Percentiles rank a stretch among this genome's conserved stretches.
Conservation (phyloP, 1,140 invertebrate species). For the Epicauta chinensis region DNA sequence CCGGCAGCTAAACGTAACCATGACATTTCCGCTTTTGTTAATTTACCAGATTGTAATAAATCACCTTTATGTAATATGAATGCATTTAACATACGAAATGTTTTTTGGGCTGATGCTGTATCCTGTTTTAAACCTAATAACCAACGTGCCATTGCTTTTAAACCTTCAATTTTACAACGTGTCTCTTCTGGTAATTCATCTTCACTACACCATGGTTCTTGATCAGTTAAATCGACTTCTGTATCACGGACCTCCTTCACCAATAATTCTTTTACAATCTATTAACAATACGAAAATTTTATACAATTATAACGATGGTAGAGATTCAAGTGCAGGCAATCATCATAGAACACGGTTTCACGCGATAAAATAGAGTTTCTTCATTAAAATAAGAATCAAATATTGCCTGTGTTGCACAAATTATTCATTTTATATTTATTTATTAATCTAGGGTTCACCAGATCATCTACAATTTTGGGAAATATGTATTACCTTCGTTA, state of each 20-base stretch:
- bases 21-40: conserved; percentile 82
- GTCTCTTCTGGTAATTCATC: conserved; percentile 86
- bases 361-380: no score
- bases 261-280: conserved; percentile 91
- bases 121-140: conserved; percentile 85
- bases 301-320: no score
- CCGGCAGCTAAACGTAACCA: conserved; percentile 87
- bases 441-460: no score
- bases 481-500: no score
- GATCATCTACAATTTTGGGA: no score
- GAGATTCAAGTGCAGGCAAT: no score
- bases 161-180: conserved; percentile 86
- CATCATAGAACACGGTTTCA: no score
- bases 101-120: conserved; percentile 85
- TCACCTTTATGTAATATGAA: conserved; percentile 58
- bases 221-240: conserved; percentile 37
- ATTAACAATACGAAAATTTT: conserved; percentile 20
- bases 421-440: no score
- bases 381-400: no score
- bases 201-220: conserved; percentile 78
- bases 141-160: conserved; percentile 96
- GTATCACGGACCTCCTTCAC: conserved; percentile 70
- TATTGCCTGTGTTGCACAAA: no score
- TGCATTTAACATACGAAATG: conserved; percentile 60
- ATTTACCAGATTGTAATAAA: conserved; percentile 65